Base-by-base conservation (phyloP, 2,888 invertebrate genomes). In the Meloe dianella region DNA sequence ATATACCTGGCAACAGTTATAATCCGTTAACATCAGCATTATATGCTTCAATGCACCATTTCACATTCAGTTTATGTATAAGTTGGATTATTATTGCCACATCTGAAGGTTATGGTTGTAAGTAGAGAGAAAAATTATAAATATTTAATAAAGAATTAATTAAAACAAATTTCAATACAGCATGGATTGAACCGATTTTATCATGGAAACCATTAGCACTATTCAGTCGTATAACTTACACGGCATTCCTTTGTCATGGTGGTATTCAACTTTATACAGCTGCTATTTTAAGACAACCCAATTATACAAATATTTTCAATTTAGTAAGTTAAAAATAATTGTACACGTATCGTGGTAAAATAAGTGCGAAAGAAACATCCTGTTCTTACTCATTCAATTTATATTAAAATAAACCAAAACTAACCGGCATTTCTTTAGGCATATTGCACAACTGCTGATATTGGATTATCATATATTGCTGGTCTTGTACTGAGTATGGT, bases 21-120 rank as follows among this genome's bases (percentile, higher is more conserved):
- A 74, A 71, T 64, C 74, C 73, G 17, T 24, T 78, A 5, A 67
- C 76, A 24, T 76, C 79, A 1, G 80, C 82, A 1, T 56, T 81
- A 9, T 82, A 82, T 70, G 79, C 79, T 8, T 75, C 79, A 2
- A 60, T 81, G 47, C 79, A 81, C 61, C 81, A 81, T 65, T 75
- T 79, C 20, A 71, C 75, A 1, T 82, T 81, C 80, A 79, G 80
- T 63, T 61, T 78, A 27, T 78, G 77, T 17, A 78, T 81, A 29
- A 74, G 79, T 30, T 79, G 80, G 79, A 77, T 81, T 60, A 74
- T 82, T 32, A 72, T 82, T 29, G 80, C 79, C 4, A 75, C 79
- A 35, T 80, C 81, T 0, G 78, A 77, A 61, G 82, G 82, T 30
- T 75, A 81, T 66, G 80, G 80, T 68, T 73, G 82, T 82, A 75